Evolutionary conservation across 2,888 invertebrate genomes (phyloP).

Genomic region (Synanthedon vespiformis): DNA sequence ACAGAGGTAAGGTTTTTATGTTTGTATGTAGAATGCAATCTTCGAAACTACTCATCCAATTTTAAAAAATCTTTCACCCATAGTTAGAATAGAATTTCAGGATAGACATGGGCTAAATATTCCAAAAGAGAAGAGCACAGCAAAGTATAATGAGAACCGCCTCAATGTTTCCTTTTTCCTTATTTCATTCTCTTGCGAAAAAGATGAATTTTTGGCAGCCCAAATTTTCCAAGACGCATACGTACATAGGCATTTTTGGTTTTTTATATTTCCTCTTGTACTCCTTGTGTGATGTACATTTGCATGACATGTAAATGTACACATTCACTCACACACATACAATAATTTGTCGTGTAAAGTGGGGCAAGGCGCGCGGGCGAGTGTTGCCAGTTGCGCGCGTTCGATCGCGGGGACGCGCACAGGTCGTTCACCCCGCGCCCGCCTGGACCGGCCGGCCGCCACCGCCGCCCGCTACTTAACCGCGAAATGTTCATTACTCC

Average conservation of each 20-base stretch:
- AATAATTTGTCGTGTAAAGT: slow-evolving; percentile 10
- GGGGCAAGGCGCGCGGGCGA: slow-evolving; percentile 20
- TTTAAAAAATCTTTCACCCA: too few species aligned
- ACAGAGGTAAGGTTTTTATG: not conserved
- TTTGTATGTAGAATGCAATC: not conserved
- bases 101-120: too few species aligned
- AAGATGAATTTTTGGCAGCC: too few species aligned
- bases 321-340: not conserved
- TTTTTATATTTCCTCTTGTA: too few species aligned
- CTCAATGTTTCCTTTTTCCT: too few species aligned
- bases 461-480: slow-evolving; percentile 29
- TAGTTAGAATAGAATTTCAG: too few species aligned
- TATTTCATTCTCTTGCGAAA: too few species aligned
- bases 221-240: too few species aligned
- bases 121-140: too few species aligned
- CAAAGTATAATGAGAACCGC: too few species aligned
- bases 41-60: not conserved
- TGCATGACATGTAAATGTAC: not conserved
- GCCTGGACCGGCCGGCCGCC: slow-evolving; percentile 18
- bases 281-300: not conserved
- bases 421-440: slow-evolving; percentile 52
- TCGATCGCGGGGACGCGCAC: slow-evolving; percentile 57
- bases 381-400: slow-evolving; percentile 27
- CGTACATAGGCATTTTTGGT: too few species aligned
- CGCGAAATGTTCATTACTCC: slow-evolving; percentile 11